Evolutionary conservation across 2,888 invertebrate species (phyloP), one percentile per base, ranked within the genome.

Genomic region (Eristalis arbustorum): DNA sequence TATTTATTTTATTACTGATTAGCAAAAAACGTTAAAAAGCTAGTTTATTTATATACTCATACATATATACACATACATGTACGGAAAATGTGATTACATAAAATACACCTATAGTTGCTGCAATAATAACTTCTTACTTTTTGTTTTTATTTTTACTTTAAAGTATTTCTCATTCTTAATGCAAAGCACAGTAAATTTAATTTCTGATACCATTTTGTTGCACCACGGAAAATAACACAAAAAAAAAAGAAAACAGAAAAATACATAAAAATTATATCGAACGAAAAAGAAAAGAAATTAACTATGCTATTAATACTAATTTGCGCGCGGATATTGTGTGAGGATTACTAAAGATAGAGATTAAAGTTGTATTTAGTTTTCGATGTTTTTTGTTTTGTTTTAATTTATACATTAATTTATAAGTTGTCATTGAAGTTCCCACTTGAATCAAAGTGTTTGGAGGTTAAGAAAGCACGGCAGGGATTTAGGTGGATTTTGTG

Each of bases 21-120:
- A 85, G 82, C 85, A 82, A 85, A 85, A 82, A 74, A 82, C 73
- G 69, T 85, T 85, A 82, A 85, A 85, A 85, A 85, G 85, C 85
- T 85, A 77, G 73, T 81, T 85, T 77, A 64, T 73, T 85, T 61
- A 66, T 85, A 67, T 74, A 77, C 67, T 77, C 72, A 63, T 77
- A 77, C 57, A 71, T 72, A 57, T 71, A 63, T 77, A 77, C 57
- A 71, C 68, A 57, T 71, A 74, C 57, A 72, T 72, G 67, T 31
- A 40, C 71, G 25, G 67, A 62, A 72, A 73, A 81, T 66, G 73
- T 78, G 85, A 77, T 85, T 85, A 81, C 81, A 81, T 81, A 79
- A 81, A 77, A 73, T 81, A 85, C 81, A 82, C 73, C 69, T 64
- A 84, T 80, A 82, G 73, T 68, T 77, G 57, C 69, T 81, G 85